Evolutionary conservation across 2,113 vertebrate species (phyloP).

Genomic region (Manacus vitellinus): DNA sequence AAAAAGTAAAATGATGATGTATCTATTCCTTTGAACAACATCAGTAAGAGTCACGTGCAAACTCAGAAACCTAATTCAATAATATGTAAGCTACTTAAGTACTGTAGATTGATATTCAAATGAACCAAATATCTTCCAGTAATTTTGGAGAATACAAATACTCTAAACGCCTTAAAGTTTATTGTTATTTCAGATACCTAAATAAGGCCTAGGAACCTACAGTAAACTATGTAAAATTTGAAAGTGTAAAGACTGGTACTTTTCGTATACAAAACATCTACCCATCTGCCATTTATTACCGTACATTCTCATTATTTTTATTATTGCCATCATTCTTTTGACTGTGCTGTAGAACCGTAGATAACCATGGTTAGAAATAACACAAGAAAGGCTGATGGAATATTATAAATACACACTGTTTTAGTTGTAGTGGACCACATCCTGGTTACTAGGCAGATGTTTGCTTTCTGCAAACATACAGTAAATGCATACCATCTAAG

Average conservation of each 20-base stretch:
- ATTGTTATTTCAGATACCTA: not conserved
- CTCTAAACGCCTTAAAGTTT: not conserved
- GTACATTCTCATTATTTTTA: not conserved
- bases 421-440: not conserved
- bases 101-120: not conserved
- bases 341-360: not conserved
- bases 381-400: not conserved
- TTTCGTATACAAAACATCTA: not conserved
- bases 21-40: not conserved
- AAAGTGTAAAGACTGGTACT: not conserved
- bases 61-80: not conserved
- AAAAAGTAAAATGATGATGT: not conserved
- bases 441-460: not conserved
- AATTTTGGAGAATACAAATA: not conserved
- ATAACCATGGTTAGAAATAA: not conserved
- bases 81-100: not conserved
- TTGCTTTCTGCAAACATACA: not conserved
- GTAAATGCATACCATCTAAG: not conserved
- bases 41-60: not conserved
- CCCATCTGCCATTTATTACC: not conserved
- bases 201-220: not conserved
- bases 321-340: not conserved
- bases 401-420: not conserved
- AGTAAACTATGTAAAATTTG: not conserved
- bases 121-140: not conserved